Base-by-base conservation (phyloP, 2,888 invertebrate genomes). In the Automeris io region DNA sequence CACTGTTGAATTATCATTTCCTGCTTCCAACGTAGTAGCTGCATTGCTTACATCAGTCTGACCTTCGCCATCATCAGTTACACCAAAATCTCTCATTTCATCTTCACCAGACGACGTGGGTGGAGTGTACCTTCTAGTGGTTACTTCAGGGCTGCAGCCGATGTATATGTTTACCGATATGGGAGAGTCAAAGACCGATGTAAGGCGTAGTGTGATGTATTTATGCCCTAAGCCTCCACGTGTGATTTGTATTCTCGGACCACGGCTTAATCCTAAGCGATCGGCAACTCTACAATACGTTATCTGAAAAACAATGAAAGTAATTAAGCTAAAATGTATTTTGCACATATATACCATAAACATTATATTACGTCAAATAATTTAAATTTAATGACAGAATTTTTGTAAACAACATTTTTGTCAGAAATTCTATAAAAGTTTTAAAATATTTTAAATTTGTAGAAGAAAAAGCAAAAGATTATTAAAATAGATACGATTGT, bases 141-240 rank as follows among this genome's bases (percentile, higher is more conserved):
- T 37, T 21, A 21, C 24, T 11, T 21, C 33, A 18, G 40, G 33
- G 25, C 33, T 36, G 35, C 81, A 81, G 1, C 78, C 81, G 1
- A 80, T 64, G 42, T 73, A 80, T 21, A 82, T 61, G 16, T 78
- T 78, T 0, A 75, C 82, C 0, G 79, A 75, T 38, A 81, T 54
- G 0, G 82, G 82, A 2, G 46, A 52, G 29, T 69, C 63, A 39
- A 71, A 77, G 0, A 54, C 37, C 0, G 80, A 73, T 8, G 49
- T 64, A 1, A 81, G 37, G 1, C 62, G 59, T 1, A 74, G 42
- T 1, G 59, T 62, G 1, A 82, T 40, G 39, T 56, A 70, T 16
- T 67, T 70, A 18, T 67, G 63, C 12, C 33, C 47, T 0, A 80
- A 60, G 5, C 81, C 82, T 3, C 81, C 81, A 12, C 74, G 61